phyloP scores from a whole-genome alignment of 2,797 vertebrate genomes.

The Sebastes hubbsi region DNA sequence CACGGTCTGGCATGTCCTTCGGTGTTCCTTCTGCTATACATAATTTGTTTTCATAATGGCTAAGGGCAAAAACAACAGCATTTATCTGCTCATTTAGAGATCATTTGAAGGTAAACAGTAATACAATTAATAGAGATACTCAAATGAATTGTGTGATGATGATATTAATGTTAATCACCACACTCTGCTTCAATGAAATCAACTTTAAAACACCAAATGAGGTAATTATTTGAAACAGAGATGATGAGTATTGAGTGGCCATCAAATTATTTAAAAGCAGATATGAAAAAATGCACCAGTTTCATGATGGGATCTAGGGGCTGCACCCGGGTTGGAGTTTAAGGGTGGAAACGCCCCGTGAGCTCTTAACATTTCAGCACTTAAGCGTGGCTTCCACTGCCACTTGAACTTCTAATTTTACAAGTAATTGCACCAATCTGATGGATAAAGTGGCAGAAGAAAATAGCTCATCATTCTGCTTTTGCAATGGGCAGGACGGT shows the following conservation, averaged over 20 bases:
- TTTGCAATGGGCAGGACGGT: not conserved
- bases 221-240: slow-evolving; percentile 11
- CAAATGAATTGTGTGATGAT: not conserved
- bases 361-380: not conserved
- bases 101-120: not conserved
- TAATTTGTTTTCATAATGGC: not conserved
- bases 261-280: not conserved
- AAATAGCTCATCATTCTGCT: not conserved
- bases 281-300: not conserved
- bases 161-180: slow-evolving; percentile 1
- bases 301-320: not conserved
- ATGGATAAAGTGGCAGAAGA: not conserved
- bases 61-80: not conserved
- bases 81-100: not conserved
- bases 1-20: not conserved
- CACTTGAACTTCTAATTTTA: not conserved
- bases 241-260: not conserved
- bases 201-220: slow-evolving; percentile 20
- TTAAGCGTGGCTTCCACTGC: not conserved
- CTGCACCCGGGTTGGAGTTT: not conserved
- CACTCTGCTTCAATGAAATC: not conserved
- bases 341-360: not conserved
- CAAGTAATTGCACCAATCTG: not conserved
- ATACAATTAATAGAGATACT: not conserved
- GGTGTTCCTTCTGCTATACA: not conserved